Evolutionary conservation across 2,113 vertebrate genomes (phyloP).

Genomic region (Notarius lentiginosus): DNA sequence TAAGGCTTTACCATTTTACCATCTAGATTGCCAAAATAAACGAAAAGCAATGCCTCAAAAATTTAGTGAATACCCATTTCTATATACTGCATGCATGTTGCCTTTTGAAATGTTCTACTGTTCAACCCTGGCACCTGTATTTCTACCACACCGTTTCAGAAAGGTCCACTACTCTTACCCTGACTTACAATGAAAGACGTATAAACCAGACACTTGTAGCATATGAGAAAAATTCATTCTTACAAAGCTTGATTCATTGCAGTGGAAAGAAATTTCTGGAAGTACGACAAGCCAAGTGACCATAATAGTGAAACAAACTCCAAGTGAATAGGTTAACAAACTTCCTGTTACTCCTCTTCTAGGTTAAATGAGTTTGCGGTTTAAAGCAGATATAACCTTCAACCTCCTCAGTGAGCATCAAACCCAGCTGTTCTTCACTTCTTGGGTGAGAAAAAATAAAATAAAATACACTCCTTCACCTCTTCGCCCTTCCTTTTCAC

Average conservation of each 20-base stretch:
- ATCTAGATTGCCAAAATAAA: not conserved
- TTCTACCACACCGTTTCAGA: not conserved
- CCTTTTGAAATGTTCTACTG: not conserved
- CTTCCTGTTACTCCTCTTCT: constrained; percentile 41
- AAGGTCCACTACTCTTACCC: not conserved
- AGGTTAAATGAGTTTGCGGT: constrained; percentile 41
- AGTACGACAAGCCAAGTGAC: not conserved
- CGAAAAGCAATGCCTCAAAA: not conserved
- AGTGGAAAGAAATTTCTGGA: not conserved
- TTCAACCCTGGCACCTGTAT: not conserved
- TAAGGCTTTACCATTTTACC: not conserved
- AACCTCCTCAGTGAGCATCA: constrained; percentile 30
- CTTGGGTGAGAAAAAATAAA: not conserved
- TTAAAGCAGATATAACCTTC: constrained; percentile 64
- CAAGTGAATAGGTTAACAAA: not conserved
- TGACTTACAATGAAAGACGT: not conserved
- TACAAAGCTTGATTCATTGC: not conserved
- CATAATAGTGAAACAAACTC: not conserved
- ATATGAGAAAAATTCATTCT: not conserved
- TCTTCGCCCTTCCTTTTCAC: constrained; percentile 39
- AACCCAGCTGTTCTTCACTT: constrained; percentile 8
- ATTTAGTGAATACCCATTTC: not conserved
- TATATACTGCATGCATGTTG: not conserved
- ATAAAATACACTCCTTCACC: constrained; percentile 29
- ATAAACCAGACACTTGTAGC: not conserved